phyloP scores from a whole-genome alignment of 2,797 vertebrate species.

The Aplochiton taeniatus region DNA sequence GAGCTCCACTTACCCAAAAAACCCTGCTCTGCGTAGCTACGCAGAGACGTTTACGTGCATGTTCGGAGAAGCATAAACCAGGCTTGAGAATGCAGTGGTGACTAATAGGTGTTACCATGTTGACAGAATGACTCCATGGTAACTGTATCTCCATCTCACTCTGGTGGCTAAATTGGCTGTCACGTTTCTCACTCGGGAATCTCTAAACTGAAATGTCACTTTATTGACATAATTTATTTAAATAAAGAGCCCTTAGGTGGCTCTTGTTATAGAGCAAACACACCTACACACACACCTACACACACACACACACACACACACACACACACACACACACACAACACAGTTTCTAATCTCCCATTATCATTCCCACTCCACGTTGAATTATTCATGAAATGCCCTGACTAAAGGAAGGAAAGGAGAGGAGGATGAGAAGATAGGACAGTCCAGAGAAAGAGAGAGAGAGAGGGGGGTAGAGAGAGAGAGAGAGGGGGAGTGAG shows the following conservation, averaged over 20 bases:
- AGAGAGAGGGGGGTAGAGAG: constrained; percentile 29
- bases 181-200: constrained; percentile 39
- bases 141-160: constrained; percentile 54
- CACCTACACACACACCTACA: constrained; percentile 21
- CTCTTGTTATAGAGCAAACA: constrained; percentile 41
- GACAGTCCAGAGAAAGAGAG: constrained; percentile 20
- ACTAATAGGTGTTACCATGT: constrained; percentile 51
- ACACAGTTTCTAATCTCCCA: constrained; percentile 61
- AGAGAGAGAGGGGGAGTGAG: neutral
- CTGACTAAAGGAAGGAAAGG: constrained; percentile 32
- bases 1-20: too few species aligned
- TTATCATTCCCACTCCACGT: constrained; percentile 59
- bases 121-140: constrained; percentile 52
- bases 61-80: too few species aligned
- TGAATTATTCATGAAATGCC: constrained; percentile 65
- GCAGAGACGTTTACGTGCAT: too few species aligned
- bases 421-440: constrained; percentile 21
- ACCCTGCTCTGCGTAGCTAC: too few species aligned
- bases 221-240: constrained; percentile 66
- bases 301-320: constrained; percentile 13
- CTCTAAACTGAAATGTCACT: constrained; percentile 63
- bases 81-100: neutral
- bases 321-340: constrained; percentile 43
- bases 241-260: constrained; percentile 62
- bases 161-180: constrained; percentile 48